Base-by-base conservation (phyloP, 2,797 vertebrate genomes). In the Jordanella pulchra region DNA sequence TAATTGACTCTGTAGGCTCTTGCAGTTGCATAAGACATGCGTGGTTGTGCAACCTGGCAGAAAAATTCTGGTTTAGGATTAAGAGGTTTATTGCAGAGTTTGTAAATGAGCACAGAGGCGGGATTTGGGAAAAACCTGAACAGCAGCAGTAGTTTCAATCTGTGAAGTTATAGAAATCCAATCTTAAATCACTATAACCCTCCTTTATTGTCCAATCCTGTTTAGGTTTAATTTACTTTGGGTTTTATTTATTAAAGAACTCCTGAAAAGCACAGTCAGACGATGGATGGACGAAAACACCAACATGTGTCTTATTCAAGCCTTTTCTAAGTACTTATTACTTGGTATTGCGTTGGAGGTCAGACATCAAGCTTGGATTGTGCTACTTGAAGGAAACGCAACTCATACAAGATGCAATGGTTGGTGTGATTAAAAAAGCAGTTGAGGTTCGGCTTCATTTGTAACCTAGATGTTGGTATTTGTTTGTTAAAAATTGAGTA, bases 11-110 rank as follows among this genome's bases (percentile, higher is more conserved):
- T 44, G 73, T 79, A 76, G 73, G 70, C 69, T 69, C 72, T 56
- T 58, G 25, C 58, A 65, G 86, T 92, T 91, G 86, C 85, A 82
- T 90, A 89, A 92, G 69, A 78, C 55, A 4, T 15, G 32, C n/a
- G 15, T 68, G 64, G 78, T 87, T 86, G 86, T 85, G 83, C 81
- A 87, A 78, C 60, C 78, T 77, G 82, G 71, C 75, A 77, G 75
- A 86, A 91, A n/a, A 89, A 89, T 73, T 69, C 70, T 75, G 70
- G 61, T 83, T 80, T 89, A 78, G 87, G 88, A 89, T 90, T 88
- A 86, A 76, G 69, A 81, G 80, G 73, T 84, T 86, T 85, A 81
- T 88, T 75, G 76, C 71, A 21, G 80, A 74, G 61, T 77, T 82
- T 77, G 65, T 65, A 80, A 88, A 80, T 74, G 47, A 84, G 67